Conservation (phyloP, 1,140 invertebrate species). For the Acyrthosiphon pisum region DNA sequence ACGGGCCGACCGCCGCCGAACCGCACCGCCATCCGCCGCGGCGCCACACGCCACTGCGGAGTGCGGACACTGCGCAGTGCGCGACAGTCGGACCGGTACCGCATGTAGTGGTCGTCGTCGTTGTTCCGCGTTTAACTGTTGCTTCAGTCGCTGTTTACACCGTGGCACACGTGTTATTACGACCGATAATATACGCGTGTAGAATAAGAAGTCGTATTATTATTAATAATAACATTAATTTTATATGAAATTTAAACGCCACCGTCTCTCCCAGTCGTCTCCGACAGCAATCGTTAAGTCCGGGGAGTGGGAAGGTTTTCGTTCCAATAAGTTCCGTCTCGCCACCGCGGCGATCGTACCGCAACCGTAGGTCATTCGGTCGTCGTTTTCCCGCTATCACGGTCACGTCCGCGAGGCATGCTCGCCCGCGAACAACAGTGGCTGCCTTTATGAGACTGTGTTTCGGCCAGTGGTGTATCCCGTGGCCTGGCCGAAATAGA, state of each 20-base stretch:
- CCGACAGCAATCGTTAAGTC: background rate
- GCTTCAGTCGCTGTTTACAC: background rate
- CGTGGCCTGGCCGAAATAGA: slow-evolving; percentile 50
- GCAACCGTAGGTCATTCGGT: background rate
- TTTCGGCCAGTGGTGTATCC: slow-evolving; percentile 53
- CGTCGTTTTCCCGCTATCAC: background rate
- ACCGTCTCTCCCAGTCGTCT: background rate
- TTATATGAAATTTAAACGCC: background rate
- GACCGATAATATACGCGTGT: background rate
- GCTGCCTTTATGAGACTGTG: slow-evolving; percentile 56
- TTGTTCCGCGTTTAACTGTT: background rate
- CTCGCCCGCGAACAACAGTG: slow-evolving; percentile 27
- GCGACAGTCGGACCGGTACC: slow-evolving; percentile 54
- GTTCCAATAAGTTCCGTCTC: background rate
- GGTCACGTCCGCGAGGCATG: background rate
- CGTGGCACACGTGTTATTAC: slow-evolving; percentile 15
- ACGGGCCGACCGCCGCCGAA: background rate
- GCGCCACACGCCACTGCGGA: background rate
- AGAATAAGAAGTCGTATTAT: background rate
- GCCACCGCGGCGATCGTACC: background rate
- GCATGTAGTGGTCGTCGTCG: background rate
- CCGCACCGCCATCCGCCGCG: background rate
- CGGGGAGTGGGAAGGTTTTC: background rate
- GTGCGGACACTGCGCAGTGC: background rate
- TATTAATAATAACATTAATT: background rate